Conservation (phyloP, 1,140 invertebrate genomes). For the Oppia nitens region DNA sequence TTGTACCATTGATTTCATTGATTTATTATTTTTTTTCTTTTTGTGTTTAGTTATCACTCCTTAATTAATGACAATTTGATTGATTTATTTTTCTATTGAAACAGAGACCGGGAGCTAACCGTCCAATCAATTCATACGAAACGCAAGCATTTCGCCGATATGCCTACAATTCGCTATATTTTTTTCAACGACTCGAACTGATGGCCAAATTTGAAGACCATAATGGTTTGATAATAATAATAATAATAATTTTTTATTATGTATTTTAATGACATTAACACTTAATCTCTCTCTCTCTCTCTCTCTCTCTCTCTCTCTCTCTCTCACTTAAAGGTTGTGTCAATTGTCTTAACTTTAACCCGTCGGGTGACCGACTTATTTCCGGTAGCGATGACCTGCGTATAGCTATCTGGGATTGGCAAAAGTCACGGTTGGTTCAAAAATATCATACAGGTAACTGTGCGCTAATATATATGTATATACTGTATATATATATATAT, state of each 20-base stretch:
- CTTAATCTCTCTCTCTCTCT: too few species aligned
- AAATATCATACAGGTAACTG: neutral
- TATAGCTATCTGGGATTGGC: constrained; percentile 32
- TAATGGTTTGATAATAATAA: neutral
- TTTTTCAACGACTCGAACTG: constrained; percentile 7
- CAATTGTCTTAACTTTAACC: constrained; percentile 78
- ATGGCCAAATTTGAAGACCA: neutral
- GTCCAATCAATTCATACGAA: neutral
- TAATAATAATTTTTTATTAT: too few species aligned
- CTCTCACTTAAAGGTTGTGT: constrained; percentile 50
- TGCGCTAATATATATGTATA: neutral
- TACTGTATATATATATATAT: too few species aligned
- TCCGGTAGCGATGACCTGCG: constrained; percentile 33
- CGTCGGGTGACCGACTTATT: constrained; percentile 37
- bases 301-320: too few species aligned
- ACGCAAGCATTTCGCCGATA: neutral
- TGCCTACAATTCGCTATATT: neutral
- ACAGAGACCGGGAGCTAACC: neutral
- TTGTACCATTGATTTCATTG: neutral
- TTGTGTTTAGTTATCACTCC: neutral
- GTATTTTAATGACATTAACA: too few species aligned
- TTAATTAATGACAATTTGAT: neutral
- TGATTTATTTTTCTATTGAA: neutral
- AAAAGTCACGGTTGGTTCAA: constrained; percentile 2
- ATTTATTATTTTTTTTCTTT: too few species aligned